Conservation (phyloP, 2,888 invertebrate species). For the Platycheirus albimanus region DNA sequence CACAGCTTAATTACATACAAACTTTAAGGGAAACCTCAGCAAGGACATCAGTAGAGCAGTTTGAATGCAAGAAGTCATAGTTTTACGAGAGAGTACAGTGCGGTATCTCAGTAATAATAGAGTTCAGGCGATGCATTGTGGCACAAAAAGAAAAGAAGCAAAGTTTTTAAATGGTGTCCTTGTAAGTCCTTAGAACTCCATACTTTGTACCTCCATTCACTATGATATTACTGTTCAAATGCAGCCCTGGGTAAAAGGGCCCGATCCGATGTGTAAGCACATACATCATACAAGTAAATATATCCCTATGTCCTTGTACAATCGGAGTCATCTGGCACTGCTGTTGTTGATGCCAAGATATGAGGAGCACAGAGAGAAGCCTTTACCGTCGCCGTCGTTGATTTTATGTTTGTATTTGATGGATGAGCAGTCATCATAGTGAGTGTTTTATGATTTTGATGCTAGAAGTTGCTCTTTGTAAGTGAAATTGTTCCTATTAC, state of each 20-base stretch:
- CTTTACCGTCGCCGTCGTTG: conserved; percentile 47
- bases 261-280: conserved; percentile 41
- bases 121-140: too few species aligned
- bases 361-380: conserved; percentile 16
- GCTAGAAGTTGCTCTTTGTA: conserved; percentile 23
- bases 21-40: conserved; percentile 42
- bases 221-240: too few species aligned
- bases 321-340: conserved; percentile 39
- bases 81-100: background rate
- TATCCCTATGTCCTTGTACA: conserved; percentile 27
- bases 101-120: background rate
- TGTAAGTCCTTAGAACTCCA: too few species aligned
- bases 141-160: too few species aligned
- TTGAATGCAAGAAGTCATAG: background rate
- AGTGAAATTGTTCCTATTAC: conserved; percentile 22
- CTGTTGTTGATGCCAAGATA: conserved; percentile 59
- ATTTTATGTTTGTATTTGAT: conserved; percentile 60
- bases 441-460: conserved; percentile 71
- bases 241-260: background rate
- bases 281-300: conserved; percentile 21
- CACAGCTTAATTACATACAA: conserved; percentile 61
- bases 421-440: conserved; percentile 72
- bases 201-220: too few species aligned
- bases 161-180: too few species aligned
- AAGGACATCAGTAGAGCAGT: conserved; percentile 38